Conservation (phyloP, 2,113 vertebrate genomes). For the Stegostoma tigrinum region DNA sequence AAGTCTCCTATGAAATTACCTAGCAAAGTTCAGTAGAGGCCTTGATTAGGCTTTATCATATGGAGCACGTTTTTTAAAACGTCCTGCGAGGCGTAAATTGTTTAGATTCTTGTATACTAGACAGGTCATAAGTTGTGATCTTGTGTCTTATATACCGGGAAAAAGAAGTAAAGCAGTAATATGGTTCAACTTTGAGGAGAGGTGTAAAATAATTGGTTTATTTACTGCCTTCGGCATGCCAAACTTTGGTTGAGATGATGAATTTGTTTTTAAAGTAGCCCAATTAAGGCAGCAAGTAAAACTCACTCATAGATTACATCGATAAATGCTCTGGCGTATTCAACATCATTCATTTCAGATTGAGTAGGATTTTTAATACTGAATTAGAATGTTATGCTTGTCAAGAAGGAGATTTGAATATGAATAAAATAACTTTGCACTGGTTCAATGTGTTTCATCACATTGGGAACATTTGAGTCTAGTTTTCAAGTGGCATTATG, state of each 20-base stretch:
- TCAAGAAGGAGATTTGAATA: not conserved
- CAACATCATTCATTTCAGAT: not conserved
- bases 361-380: not conserved
- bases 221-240: not conserved
- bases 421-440: not conserved
- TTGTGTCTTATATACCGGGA: not conserved
- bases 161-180: not conserved
- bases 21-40: not conserved
- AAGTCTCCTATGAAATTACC: not conserved
- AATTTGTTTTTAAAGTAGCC: not conserved
- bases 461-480: not conserved
- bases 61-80: not conserved
- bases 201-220: not conserved
- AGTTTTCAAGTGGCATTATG: not conserved
- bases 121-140: not conserved
- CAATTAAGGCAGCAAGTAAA: not conserved
- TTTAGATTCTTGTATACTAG: not conserved
- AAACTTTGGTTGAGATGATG: no score
- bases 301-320: not conserved
- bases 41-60: not conserved
- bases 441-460: not conserved
- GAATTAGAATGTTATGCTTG: not conserved
- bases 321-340: not conserved
- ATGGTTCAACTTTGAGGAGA: not conserved
- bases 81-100: not conserved